A percentile compares a stretch with the other conserved stretches of the same genome.
These are phyloP conservation scores for Hormiphora californensis DNA, from an alignment of 37 sponge, comb jelly and placozoan species.

Conservation along the genomic window DNA sequence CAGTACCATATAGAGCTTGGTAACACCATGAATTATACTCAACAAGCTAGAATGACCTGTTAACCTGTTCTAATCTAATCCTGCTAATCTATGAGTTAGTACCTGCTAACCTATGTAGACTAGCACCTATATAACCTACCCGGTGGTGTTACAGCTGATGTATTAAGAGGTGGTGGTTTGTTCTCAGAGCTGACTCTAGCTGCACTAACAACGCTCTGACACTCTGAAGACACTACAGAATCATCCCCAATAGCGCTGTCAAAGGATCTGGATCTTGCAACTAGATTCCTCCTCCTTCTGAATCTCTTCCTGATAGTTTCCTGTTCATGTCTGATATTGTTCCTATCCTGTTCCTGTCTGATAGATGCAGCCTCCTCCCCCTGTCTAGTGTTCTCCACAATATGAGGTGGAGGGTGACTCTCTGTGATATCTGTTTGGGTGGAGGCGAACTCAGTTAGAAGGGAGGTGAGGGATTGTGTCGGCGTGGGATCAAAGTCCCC, in stretches of 20 bases:
- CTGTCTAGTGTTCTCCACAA: background rate
- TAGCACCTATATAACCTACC: no score
- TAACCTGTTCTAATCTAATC: no score
- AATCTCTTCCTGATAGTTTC: slow-evolving; percentile 5
- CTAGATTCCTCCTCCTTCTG: background rate
- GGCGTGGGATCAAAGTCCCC: slow-evolving; percentile 22
- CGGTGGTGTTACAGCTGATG: no score
- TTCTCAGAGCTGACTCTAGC: no score
- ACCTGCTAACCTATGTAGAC: no score
- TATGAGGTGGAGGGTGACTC: background rate
- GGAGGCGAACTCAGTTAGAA: slow-evolving; percentile 6
- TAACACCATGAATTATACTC: no score
- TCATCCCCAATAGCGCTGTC: slow-evolving; percentile 45
- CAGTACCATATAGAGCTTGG: no score
- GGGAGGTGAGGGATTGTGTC: background rate
- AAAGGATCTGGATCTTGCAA: background rate
- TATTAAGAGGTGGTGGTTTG: no score
- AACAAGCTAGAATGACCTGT: no score
- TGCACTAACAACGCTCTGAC: background rate
- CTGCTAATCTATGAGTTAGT: no score
- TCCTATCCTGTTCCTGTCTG: background rate
- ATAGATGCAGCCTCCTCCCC: background rate
- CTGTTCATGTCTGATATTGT: no score
- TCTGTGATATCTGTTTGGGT: background rate
- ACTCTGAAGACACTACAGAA: background rate